A percentile compares a stretch with the other conserved stretches of the same genome.
These are phyloP conservation scores for Rhinichthys osculus DNA, from an alignment of 2,797 vertebrate genomes.

Conservation along the genomic window DNA sequence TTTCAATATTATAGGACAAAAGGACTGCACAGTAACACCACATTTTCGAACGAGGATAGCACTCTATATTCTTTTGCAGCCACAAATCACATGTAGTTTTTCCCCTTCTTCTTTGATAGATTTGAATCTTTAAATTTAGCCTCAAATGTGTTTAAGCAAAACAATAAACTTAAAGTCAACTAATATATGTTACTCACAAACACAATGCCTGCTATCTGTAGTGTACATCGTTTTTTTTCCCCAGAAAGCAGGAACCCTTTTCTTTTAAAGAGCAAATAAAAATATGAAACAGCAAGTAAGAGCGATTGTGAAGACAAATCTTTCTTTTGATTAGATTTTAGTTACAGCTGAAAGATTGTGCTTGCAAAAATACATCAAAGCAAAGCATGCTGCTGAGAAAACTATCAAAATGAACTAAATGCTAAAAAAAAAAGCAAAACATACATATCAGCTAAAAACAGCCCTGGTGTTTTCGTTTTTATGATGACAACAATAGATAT, in stretches of 20 bases:
- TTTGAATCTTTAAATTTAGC: background rate
- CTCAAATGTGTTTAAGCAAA: conserved; percentile 13
- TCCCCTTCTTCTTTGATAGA: background rate
- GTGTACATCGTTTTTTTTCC: background rate
- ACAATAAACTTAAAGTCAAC: background rate
- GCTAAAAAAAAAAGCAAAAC: conserved; percentile 9
- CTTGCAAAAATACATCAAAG: conserved; percentile 53
- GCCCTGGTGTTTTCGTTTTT: conserved; percentile 13
- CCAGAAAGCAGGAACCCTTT: conserved; percentile 1
- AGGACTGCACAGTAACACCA: conserved; percentile 23
- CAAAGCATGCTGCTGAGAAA: conserved; percentile 12
- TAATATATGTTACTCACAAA: background rate
- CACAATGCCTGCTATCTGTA: background rate
- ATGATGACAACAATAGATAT: conserved; percentile 3
- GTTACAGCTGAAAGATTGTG: conserved; percentile 63
- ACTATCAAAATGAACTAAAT: conserved; percentile 7
- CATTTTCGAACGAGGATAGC: conserved; percentile 45
- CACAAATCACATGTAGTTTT: conserved; percentile 36
- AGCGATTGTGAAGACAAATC: conserved; percentile 28
- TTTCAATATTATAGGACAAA: conserved; percentile 3
- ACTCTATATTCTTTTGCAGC: conserved; percentile 33
- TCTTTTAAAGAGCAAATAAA: conserved; percentile 11
- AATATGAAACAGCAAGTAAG: conserved; percentile 6
- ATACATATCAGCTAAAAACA: conserved; percentile 26
- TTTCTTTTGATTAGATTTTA: conserved; percentile 44